phyloP scores from a whole-genome alignment of 53 echinoderm and acorn worm species.

The Actinopyga echinites region DNA sequence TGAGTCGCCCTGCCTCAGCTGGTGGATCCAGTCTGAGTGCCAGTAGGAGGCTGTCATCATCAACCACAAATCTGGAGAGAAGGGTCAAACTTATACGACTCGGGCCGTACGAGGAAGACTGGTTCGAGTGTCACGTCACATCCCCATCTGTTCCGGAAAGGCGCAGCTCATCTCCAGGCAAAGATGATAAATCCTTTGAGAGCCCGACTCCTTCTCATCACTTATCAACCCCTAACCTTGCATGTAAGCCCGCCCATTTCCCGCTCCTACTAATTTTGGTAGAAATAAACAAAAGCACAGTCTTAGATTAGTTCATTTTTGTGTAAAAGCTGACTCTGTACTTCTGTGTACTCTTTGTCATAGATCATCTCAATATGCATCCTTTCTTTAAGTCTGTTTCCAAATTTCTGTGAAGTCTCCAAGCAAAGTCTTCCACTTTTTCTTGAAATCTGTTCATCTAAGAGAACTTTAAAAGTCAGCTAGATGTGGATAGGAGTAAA shows the following conservation, averaged over 20 bases:
- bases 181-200: constrained; percentile 56
- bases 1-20: constrained; percentile 44
- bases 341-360: too few species aligned
- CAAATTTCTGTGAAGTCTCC: too few species aligned
- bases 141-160: constrained; percentile 22
- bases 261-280: constrained; percentile 43
- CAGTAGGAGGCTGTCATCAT: constrained; percentile 85
- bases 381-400: too few species aligned
- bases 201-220: constrained; percentile 75
- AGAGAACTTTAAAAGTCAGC: too few species aligned
- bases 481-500: too few species aligned
- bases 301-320: neutral
- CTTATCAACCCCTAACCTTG: constrained; percentile 99
- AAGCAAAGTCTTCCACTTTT: too few species aligned
- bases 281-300: neutral
- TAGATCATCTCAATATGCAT: too few species aligned
- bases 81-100: constrained; percentile 87
- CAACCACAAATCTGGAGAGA: constrained; percentile 79
- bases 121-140: constrained; percentile 89
- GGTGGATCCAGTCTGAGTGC: constrained; percentile 46
- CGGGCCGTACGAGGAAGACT: constrained; percentile 89
- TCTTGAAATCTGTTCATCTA: too few species aligned
- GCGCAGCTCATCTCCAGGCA: constrained; percentile 80
- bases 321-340: neutral
- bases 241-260: constrained; percentile 85